phyloP scores from a whole-genome alignment of 2,888 invertebrate genomes.

The Epinotia ramella region DNA sequence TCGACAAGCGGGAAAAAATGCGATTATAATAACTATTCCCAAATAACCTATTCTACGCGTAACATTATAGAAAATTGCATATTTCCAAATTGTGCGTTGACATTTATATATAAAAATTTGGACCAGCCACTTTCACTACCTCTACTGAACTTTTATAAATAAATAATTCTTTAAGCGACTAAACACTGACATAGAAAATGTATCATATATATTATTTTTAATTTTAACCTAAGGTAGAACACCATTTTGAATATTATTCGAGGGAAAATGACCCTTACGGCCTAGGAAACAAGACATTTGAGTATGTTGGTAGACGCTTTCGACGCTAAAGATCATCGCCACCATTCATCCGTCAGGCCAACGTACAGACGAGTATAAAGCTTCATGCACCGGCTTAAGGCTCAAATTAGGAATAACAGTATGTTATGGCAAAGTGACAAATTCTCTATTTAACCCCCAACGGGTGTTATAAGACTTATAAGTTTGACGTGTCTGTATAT shows the following conservation, averaged over 20 bases:
- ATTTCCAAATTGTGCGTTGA: constrained; percentile 35
- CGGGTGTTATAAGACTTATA: too few relatives aligned
- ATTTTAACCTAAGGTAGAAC: not conserved
- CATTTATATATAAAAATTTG: constrained; percentile 19
- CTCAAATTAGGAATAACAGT: not conserved
- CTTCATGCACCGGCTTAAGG: not conserved
- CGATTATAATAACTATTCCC: not conserved
- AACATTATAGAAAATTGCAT: constrained; percentile 15
- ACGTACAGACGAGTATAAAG: too few relatives aligned
- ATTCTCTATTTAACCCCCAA: too few relatives aligned
- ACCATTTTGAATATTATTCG: not conserved
- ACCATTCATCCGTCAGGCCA: not conserved
- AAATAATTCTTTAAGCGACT: constrained; percentile 24
- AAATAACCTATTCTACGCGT: constrained; percentile 8
- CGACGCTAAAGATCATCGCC: not conserved
- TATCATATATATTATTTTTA: not conserved
- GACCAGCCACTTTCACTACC: constrained; percentile 32
- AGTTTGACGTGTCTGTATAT: too few relatives aligned
- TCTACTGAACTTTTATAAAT: constrained; percentile 7
- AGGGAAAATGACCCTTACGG: not conserved
- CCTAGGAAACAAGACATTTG: not conserved
- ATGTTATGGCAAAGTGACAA: not conserved
- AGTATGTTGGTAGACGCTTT: not conserved
- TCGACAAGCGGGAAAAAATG: too few relatives aligned
- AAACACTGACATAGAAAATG: constrained; percentile 18